These are phyloP conservation scores for Ecliptopera silaceata DNA, from an alignment of 2,888 invertebrate genomes.

Conservation along the genomic window DNA sequence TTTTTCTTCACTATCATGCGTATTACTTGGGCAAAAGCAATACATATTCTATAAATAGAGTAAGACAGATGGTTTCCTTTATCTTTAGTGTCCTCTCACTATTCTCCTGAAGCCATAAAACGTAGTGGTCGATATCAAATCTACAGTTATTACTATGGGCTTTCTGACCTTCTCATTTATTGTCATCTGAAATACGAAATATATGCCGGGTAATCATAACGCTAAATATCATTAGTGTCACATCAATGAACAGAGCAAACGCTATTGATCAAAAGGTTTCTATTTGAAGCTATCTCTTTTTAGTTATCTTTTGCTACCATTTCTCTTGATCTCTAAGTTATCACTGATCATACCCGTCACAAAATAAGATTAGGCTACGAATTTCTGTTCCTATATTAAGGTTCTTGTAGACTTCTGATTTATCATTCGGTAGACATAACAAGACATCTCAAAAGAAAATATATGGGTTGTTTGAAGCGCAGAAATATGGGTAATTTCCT, in stretches of 20 bases:
- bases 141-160: slow-evolving; percentile 17
- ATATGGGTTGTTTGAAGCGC: slow-evolving; percentile 79
- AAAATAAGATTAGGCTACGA: slow-evolving; percentile 14
- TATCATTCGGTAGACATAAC: slow-evolving; percentile 75
- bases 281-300: not conserved
- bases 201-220: not conserved
- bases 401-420: slow-evolving; percentile 54
- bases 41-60: slow-evolving; percentile 11
- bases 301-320: not conserved
- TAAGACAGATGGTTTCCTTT: slow-evolving; percentile 13
- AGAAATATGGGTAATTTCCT: slow-evolving; percentile 81
- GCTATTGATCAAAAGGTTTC: not conserved
- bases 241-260: not conserved
- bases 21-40: not conserved
- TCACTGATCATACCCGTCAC: not conserved
- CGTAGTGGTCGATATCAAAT: slow-evolving; percentile 21
- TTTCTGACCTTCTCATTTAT: slow-evolving; percentile 23
- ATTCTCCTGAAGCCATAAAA: slow-evolving; percentile 20
- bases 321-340: not conserved
- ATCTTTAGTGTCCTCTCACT: slow-evolving; percentile 9
- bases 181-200: slow-evolving; percentile 3
- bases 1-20: too few relatives aligned
- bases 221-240: not conserved
- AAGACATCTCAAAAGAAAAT: slow-evolving; percentile 71
- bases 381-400: slow-evolving; percentile 6